Evolutionary conservation across 2,888 invertebrate species (phyloP).

Genomic region (Ferdinandea cuprea): DNA sequence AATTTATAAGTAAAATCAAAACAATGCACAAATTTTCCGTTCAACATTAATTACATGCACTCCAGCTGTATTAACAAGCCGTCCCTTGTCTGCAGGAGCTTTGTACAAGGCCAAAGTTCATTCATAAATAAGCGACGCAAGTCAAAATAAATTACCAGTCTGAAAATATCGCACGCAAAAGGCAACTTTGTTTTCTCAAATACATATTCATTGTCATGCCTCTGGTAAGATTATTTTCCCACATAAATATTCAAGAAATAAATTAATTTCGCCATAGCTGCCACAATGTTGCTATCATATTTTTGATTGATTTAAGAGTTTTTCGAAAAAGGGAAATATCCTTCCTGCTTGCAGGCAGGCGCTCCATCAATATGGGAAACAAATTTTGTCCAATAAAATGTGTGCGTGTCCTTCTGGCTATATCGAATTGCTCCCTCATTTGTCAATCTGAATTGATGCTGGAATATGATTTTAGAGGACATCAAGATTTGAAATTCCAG

Average conservation of each 20-base stretch:
- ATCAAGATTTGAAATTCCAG: slow-evolving; percentile 49
- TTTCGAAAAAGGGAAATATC: slow-evolving; percentile 14
- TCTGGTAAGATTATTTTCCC: slow-evolving; percentile 35
- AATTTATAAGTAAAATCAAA: too few relatives aligned
- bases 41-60: too few relatives aligned
- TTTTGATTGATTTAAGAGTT: slow-evolving; percentile 56
- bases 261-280: slow-evolving; percentile 45
- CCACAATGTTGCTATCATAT: slow-evolving; percentile 26
- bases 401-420: neutral
- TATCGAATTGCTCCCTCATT: slow-evolving; percentile 55
- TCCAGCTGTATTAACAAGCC: too few relatives aligned
- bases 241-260: slow-evolving; percentile 50
- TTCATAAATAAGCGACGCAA: slow-evolving; percentile 58
- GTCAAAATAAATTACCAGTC: slow-evolving; percentile 63
- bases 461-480: slow-evolving; percentile 38
- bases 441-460: slow-evolving; percentile 48
- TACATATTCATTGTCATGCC: neutral
- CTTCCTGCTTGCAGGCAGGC: neutral
- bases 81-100: too few relatives aligned
- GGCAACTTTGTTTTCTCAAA: neutral
- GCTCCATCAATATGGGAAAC: slow-evolving; percentile 23
- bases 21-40: too few relatives aligned
- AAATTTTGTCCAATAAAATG: slow-evolving; percentile 6
- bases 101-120: slow-evolving; percentile 27
- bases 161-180: slow-evolving; percentile 30